Conservation (phyloP, 2,888 invertebrate species). For the Acanthoscelides obtectus region DNA sequence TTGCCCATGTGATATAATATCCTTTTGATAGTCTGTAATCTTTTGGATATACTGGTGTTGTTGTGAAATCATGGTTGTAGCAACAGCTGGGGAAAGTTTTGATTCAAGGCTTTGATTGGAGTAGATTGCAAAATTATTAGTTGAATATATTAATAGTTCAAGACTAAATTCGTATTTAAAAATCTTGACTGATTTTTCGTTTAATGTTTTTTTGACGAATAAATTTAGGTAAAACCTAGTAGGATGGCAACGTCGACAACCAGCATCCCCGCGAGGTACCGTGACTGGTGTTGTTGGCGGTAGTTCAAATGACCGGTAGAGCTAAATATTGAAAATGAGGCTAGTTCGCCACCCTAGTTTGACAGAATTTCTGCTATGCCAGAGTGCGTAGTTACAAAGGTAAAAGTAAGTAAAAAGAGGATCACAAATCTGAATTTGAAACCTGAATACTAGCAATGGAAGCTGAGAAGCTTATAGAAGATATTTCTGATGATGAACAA, state of each 20-base stretch:
- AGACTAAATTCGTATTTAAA: too few relatives aligned
- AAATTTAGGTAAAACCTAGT: too few relatives aligned
- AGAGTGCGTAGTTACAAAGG: not conserved
- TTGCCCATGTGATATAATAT: conserved; percentile 49
- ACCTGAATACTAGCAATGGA: not conserved
- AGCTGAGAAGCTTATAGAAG: not conserved
- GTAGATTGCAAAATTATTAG: too few relatives aligned
- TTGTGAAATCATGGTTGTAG: not conserved
- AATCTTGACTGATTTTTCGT: too few relatives aligned
- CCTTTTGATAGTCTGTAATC: conserved; percentile 4
- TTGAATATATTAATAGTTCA: too few relatives aligned
- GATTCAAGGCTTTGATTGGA: not conserved
- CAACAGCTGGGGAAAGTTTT: not conserved
- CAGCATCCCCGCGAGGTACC: too few relatives aligned
- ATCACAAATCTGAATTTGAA: not conserved
- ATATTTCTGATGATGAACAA: not conserved
- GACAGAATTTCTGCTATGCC: too few relatives aligned
- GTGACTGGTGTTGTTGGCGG: too few relatives aligned
- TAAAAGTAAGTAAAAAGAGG: conserved; percentile 2
- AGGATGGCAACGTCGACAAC: too few relatives aligned
- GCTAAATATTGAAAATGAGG: not conserved
- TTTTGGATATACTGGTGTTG: not conserved
- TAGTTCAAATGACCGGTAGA: not conserved
- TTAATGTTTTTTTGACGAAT: too few relatives aligned
- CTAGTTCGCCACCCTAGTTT: too few relatives aligned